Base-by-base conservation (phyloP, 1,140 invertebrate genomes). In the Psix sp. region DNA sequence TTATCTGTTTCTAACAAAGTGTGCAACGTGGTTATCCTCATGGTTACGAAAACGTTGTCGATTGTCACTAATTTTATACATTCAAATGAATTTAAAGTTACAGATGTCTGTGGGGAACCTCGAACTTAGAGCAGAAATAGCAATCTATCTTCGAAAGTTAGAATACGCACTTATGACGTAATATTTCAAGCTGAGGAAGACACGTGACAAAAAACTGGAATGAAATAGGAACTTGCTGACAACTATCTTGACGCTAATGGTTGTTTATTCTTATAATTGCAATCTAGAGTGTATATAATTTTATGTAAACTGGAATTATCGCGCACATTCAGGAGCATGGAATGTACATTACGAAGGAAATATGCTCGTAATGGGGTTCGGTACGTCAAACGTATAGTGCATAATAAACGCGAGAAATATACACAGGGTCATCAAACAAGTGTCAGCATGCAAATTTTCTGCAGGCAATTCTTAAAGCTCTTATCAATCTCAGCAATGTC, bases 261-360 rank as follows among this genome's bases (percentile, higher is more conserved):
- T 35, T 40, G 35, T 54, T 54, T 39, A 40, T 54, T 54, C 21
- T 45, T 45, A 45, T 57, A 38, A 31, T 57, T 57, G 40, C 29
- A 16, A 45, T 43, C 38, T 46, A 36, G 18, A 14, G 13, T 26
- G 20, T 17, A 31, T 17, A 59, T 39, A 59, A 59, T 45, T 57
- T 18, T 21, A 13, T 36, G 40, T 45, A 36, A 38, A 57, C 24
- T 26, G 15, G 40, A 59, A 57, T 59, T 59, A 46, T 59, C 31
- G 31, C 16, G 11, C 54, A 14, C 20, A 38, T 29, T 46, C 26
- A 45, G 9, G 10, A 11, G 16, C 36, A 13, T 14, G 31, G 35
- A 48, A 60, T 60, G 56, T 10, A 13, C 43, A 48, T 60, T 59
- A 46, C 46, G 33, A 31, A 10, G 31, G 35, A 60, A 60, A 60